Percentiles rank a stretch among this genome's conserved stretches.
Conservation (phyloP, 2,797 vertebrate genomes). For the Masticophis lateralis region DNA sequence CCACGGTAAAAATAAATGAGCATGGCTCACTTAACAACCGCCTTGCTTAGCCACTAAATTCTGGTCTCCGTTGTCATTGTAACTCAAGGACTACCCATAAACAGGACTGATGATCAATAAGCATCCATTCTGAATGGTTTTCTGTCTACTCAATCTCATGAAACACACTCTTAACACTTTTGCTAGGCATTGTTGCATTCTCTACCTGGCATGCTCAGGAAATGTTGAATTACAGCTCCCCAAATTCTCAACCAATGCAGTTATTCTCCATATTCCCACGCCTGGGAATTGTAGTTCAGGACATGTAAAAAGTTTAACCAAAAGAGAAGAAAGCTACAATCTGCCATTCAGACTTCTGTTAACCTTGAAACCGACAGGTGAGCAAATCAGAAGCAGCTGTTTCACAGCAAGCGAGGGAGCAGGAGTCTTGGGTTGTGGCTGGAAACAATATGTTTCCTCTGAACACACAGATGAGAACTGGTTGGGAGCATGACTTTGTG, state of each 20-base stretch:
- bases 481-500: background rate
- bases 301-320: background rate
- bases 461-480: slow-evolving; percentile 18
- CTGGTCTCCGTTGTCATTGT: too few species aligned
- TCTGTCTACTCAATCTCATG: background rate
- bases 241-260: background rate
- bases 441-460: background rate
- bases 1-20: too few species aligned
- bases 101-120: background rate
- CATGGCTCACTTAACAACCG: too few species aligned
- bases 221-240: background rate
- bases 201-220: background rate
- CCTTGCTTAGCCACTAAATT: too few species aligned
- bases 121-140: background rate
- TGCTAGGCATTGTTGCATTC: background rate
- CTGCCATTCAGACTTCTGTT: background rate
- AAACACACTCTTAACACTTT: background rate
- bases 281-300: background rate
- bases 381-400: slow-evolving; percentile 15
- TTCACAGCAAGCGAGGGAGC: slow-evolving; percentile 18
- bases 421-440: slow-evolving; percentile 2
- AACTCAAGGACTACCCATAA: too few species aligned
- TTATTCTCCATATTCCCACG: background rate
- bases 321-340: background rate
- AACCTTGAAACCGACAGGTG: background rate